Conservation (phyloP, 1,140 invertebrate species). For the Doryteuthis pealeii region DNA sequence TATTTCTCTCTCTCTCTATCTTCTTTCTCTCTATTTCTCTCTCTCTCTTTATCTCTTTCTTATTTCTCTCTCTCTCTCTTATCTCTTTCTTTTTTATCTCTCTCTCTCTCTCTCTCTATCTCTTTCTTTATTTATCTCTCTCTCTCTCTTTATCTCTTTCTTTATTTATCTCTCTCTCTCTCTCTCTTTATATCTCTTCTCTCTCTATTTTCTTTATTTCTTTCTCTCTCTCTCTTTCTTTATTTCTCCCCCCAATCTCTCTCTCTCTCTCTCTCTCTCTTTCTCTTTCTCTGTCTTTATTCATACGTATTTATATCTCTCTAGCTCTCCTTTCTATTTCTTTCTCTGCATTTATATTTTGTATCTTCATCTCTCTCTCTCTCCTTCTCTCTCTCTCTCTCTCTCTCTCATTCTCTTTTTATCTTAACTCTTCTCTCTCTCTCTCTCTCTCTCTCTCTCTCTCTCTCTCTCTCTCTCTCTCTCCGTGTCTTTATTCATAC, state of each 20-base stretch:
- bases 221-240: background rate
- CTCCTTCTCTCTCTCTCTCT: background rate
- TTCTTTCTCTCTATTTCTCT: background rate
- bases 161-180: too few species aligned
- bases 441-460: background rate
- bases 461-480: background rate
- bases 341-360: background rate
- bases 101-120: too few species aligned
- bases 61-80: too few species aligned
- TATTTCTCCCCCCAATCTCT: background rate
- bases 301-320: background rate
- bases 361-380: background rate
- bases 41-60: background rate
- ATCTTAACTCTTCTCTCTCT: too few species aligned
- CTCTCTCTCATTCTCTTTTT: too few species aligned
- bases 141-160: too few species aligned
- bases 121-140: too few species aligned
- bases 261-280: background rate
- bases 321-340: background rate
- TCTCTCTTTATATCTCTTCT: background rate
- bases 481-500: too few species aligned
- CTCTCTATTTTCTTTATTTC: background rate
- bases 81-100: too few species aligned
- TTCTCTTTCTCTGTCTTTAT: background rate
- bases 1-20: background rate